These are phyloP conservation scores for Dusona sp. DNA, from an alignment of 2,888 invertebrate genomes.

Conservation along the genomic window DNA sequence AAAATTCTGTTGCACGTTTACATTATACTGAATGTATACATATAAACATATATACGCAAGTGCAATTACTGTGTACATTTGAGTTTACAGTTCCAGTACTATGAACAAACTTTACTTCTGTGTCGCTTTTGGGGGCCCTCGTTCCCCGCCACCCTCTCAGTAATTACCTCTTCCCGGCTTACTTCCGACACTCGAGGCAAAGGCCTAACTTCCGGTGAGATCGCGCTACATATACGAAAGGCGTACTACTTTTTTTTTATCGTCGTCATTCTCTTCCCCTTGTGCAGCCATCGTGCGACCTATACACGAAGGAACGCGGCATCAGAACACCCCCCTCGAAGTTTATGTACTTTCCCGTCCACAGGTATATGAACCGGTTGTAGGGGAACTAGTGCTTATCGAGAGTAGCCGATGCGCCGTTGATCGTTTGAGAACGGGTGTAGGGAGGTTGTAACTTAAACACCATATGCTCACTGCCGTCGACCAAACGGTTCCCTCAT, in stretches of 20 bases:
- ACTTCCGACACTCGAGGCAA: constrained; percentile 78
- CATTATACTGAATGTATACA: neutral
- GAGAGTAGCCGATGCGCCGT: constrained; percentile 62
- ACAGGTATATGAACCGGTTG: constrained; percentile 74
- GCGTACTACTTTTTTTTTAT: constrained; percentile 68
- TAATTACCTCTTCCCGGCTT: constrained; percentile 81
- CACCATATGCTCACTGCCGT: constrained; percentile 67
- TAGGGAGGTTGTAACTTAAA: constrained; percentile 17
- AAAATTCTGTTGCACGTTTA: constrained; percentile 71
- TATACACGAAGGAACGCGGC: constrained; percentile 80
- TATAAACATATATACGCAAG: constrained; percentile 29
- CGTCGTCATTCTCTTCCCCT: constrained; percentile 45
- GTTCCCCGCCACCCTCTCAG: constrained; percentile 52
- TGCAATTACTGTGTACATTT: constrained; percentile 40
- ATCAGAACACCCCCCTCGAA: constrained; percentile 78
- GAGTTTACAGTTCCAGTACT: constrained; percentile 64
- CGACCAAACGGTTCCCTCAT: constrained; percentile 60
- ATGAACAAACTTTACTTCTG: constrained; percentile 61
- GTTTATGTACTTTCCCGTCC: constrained; percentile 67
- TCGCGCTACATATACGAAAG: constrained; percentile 58
- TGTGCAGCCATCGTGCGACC: constrained; percentile 71
- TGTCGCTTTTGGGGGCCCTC: constrained; percentile 48
- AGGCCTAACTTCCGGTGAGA: constrained; percentile 80
- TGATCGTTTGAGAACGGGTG: constrained; percentile 39
- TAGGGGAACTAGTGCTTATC: constrained; percentile 69